Conservation (phyloP, 92 coral and sea anemone genomes). For the Parazoanthus atlanticus region DNA sequence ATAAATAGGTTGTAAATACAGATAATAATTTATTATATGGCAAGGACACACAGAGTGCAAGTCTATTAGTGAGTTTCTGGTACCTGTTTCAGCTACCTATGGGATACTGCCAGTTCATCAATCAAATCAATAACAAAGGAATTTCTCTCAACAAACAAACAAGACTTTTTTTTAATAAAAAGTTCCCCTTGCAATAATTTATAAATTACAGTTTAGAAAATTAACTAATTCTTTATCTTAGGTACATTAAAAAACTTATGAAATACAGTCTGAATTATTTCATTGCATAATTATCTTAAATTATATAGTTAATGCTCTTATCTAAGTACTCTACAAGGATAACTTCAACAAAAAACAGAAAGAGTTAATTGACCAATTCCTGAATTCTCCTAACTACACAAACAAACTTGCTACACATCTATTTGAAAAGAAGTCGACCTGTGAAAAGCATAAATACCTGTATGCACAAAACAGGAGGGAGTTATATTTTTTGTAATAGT, state of each 20-base stretch:
- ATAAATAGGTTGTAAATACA: not conserved
- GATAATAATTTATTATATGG: not conserved
- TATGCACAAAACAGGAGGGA: too few relatives aligned
- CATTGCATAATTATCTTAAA: not conserved
- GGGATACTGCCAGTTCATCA: constrained; percentile 2
- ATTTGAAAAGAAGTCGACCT: too few relatives aligned
- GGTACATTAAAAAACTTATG: not conserved
- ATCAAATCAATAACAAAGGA: not conserved
- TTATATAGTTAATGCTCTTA: not conserved
- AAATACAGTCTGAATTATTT: not conserved
- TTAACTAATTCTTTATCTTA: not conserved
- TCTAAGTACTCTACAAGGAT: not conserved
- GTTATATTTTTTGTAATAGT: too few relatives aligned
- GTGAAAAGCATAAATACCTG: too few relatives aligned
- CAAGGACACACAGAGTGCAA: not conserved
- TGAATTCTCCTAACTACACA: too few relatives aligned
- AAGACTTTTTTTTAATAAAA: not conserved
- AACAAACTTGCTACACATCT: too few relatives aligned
- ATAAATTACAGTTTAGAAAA: too few relatives aligned
- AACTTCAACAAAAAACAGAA: too few relatives aligned
- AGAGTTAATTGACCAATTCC: too few relatives aligned
- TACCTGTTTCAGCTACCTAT: constrained; percentile 24
- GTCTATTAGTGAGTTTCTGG: not conserved
- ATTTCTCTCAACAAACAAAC: not conserved
- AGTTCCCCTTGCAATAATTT: not conserved